A percentile compares a stretch with the other conserved stretches of the same genome.
Evolutionary conservation across 2,113 vertebrate genomes (phyloP).

Genomic region (Connochaetes taurinus): DNA sequence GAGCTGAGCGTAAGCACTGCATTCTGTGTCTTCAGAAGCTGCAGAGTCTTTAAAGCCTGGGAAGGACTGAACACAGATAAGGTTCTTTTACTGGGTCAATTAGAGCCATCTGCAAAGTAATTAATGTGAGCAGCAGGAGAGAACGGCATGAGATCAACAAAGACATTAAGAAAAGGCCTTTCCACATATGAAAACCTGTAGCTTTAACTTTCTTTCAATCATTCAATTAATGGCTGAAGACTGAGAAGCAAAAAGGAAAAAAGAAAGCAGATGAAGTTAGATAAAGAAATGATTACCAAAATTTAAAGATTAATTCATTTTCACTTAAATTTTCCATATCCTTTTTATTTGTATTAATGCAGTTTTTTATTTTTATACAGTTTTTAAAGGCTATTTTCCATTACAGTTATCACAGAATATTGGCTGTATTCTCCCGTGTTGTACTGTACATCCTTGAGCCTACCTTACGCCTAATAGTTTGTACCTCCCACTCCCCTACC

Average conservation of each 20-base stretch:
- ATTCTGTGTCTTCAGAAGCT: not conserved
- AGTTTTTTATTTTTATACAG: not conserved
- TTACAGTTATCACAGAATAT: not conserved
- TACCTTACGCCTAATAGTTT: not conserved
- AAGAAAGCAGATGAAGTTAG: not conserved
- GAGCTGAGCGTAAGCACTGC: not conserved
- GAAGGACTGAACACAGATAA: not conserved
- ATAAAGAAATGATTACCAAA: not conserved
- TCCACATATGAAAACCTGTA: constrained; percentile 19
- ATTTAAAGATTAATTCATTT: not conserved
- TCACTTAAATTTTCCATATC: not conserved
- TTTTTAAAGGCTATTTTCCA: not conserved
- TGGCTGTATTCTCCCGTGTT: not conserved
- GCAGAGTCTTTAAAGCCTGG: not conserved
- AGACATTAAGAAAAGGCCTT: not conserved
- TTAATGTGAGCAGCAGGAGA: constrained; percentile 63
- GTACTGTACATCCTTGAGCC: not conserved
- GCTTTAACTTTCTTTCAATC: constrained; percentile 37
- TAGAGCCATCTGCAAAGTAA: constrained; percentile 66
- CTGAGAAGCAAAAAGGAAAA: not conserved
- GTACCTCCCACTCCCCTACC: not conserved
- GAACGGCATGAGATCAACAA: constrained; percentile 6
- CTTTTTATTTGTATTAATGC: not conserved
- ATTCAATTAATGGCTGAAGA: constrained; percentile 49
- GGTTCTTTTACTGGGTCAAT: constrained; percentile 52